Base-by-base conservation (phyloP, 2,888 invertebrate genomes). In the Plagiodera versicolora region DNA sequence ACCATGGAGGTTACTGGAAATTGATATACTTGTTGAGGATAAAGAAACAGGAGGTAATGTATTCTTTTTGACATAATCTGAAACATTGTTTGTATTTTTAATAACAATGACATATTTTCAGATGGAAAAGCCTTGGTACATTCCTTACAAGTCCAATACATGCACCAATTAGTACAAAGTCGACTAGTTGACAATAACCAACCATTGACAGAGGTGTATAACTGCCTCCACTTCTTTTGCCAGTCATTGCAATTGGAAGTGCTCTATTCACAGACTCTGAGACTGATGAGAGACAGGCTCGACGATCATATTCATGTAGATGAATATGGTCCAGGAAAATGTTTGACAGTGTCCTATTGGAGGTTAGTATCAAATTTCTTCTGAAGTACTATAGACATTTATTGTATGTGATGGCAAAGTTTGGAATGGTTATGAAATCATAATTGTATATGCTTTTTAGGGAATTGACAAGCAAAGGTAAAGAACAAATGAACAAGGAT, bases 91-190 rank as follows among this genome's bases (percentile, higher is more conserved):
- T 44, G 4, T 5, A 44, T 44, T 8, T 14, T 3, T 45, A 17
- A 4, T 45, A 8, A 46, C 18, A 3, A 3, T 2, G 4, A 20
- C 5, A 55, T 28, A 10, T 20, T 51, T 81, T 5, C 77, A 87
- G 96, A 96, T 85, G 98, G 98, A 11, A 95, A 95, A 81, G 88
- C 94, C 0, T 83, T 99, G 58, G 98, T 98, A 1, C 99, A 99
- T 82, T 89, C 92, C 3, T 84, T 97, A 8, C 98, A 98, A 84
- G 88, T 94, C 17, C 89, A 94, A 75, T 97, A 94, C 81, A 89
- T 99, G 56, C 96, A 98, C 73, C 94, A 96, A 73, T 86, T 98
- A 24, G 90, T 96, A 1, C 99, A 99, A 81, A 89, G 93, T 0
- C 87, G 97, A 30, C 83, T 95, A 8, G 90, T 92, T 10, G 92